These are phyloP conservation scores for Hyperoplus lanceolatus DNA, from an alignment of 2,797 vertebrate genomes.

Conservation along the genomic window DNA sequence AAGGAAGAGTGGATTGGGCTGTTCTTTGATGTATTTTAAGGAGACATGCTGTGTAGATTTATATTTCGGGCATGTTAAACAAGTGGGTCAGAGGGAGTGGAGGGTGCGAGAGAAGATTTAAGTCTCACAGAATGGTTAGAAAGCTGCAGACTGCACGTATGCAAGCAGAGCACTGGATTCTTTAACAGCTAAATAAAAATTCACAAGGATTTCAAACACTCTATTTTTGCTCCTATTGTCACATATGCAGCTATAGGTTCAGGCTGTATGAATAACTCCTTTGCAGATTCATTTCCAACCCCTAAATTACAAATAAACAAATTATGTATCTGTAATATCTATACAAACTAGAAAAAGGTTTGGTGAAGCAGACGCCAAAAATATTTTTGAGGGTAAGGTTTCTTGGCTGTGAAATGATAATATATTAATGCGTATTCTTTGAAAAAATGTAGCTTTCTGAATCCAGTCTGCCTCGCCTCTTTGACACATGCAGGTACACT, in stretches of 20 bases:
- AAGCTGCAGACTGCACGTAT: slow-evolving; percentile 17
- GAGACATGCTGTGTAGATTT: slow-evolving; percentile 43
- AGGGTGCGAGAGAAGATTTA: slow-evolving; percentile 26
- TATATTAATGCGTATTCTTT: background rate
- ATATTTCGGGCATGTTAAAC: slow-evolving; percentile 56
- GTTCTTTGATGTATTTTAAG: slow-evolving; percentile 56
- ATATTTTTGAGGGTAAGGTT: background rate
- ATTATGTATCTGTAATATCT: too few species aligned
- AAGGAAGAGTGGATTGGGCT: slow-evolving; percentile 27
- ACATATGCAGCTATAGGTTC: slow-evolving; percentile 14
- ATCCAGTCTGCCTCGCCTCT: slow-evolving; percentile 8
- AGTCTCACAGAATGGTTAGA: slow-evolving; percentile 29
- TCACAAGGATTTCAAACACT: slow-evolving; percentile 45
- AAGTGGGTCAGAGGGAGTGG: slow-evolving; percentile 60
- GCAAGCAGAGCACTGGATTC: slow-evolving; percentile 28
- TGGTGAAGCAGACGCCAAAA: background rate
- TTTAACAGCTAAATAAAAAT: slow-evolving; percentile 32
- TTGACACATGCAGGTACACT: slow-evolving; percentile 31
- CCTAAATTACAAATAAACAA: too few species aligned
- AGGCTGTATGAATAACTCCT: slow-evolving; percentile 4
- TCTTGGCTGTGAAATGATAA: background rate
- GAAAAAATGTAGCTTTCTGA: background rate
- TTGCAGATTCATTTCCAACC: background rate
- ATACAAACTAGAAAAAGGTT: background rate
- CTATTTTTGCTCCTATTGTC: slow-evolving; percentile 18